A percentile compares a stretch with the other conserved stretches of the same genome.
Evolutionary conservation across 1,140 invertebrate genomes (phyloP).

Genomic region (Plodia interpunctella): DNA sequence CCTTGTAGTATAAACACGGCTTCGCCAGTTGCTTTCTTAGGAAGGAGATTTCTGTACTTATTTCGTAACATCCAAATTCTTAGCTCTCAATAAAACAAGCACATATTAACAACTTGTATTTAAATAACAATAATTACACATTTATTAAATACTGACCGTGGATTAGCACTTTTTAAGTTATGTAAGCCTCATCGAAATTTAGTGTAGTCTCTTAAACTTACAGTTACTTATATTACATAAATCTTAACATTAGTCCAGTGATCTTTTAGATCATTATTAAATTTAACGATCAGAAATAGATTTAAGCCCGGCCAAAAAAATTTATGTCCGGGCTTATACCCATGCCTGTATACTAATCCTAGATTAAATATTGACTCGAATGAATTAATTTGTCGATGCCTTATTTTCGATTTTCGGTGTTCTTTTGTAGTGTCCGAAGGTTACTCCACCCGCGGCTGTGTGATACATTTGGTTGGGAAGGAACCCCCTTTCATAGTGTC

Average conservation of each 20-base stretch:
- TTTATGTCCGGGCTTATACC: too few relatives aligned
- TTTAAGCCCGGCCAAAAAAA: too few relatives aligned
- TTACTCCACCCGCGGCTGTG: constrained; percentile 55
- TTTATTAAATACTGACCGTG: constrained; percentile 31
- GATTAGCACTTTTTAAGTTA: constrained; percentile 17
- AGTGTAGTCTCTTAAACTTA: neutral
- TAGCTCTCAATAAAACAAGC: neutral
- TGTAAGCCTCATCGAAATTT: constrained; percentile 11
- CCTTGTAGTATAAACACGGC: too few relatives aligned
- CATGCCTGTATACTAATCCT: too few relatives aligned
- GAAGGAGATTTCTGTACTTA: too few relatives aligned
- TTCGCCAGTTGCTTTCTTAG: too few relatives aligned
- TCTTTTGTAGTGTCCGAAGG: constrained; percentile 65
- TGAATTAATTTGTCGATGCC: neutral
- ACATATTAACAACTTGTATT: constrained; percentile 25
- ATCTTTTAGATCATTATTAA: neutral
- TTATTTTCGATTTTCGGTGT: constrained; percentile 48
- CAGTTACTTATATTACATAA: neutral
- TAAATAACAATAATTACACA: constrained; percentile 26
- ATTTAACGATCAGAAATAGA: neutral
- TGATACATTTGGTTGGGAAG: constrained; percentile 73
- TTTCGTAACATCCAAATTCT: too few relatives aligned
- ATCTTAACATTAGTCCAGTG: neutral
- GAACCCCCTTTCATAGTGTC: constrained; percentile 69
- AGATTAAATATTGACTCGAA: constrained; percentile 10